These are phyloP conservation scores for Brachypodius melanocephalos DNA, from an alignment of 2,113 vertebrate species.

Conservation along the genomic window DNA sequence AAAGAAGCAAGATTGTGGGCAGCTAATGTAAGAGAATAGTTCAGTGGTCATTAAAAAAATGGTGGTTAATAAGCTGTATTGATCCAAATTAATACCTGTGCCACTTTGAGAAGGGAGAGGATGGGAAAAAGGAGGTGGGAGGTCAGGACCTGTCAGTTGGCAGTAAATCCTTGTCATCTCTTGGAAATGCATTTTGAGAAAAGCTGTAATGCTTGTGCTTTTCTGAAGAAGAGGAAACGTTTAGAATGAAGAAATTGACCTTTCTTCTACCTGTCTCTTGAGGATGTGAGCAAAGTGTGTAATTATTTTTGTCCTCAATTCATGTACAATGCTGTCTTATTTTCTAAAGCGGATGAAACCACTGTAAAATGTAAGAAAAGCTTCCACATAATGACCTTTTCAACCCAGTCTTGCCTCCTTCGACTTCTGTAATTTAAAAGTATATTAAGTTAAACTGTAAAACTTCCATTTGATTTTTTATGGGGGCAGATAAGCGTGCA, in stretches of 20 bases:
- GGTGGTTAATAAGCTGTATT: not conserved
- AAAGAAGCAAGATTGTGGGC: not conserved
- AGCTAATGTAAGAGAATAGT: not conserved
- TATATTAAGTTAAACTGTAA: not conserved
- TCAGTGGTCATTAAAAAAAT: not conserved
- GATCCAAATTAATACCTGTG: not conserved
- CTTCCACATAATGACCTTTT: not conserved
- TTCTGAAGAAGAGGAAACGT: not conserved
- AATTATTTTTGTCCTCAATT: constrained; percentile 1
- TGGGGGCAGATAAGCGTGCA: not conserved
- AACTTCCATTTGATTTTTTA: not conserved
- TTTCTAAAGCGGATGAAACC: not conserved
- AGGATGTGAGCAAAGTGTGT: not conserved
- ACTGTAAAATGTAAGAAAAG: not conserved
- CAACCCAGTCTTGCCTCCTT: not conserved
- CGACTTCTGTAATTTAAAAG: not conserved
- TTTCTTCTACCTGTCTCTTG: not conserved
- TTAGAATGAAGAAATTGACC: not conserved
- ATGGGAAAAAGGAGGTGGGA: not conserved
- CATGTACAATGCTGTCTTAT: not conserved
- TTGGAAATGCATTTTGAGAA: not conserved
- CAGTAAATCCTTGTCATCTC: not conserved
- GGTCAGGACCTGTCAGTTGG: not conserved
- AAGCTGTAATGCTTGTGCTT: not conserved
- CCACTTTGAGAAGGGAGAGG: not conserved